Conservation (phyloP, 1,140 invertebrate species). For the Diachasmimorpha longicaudata region DNA sequence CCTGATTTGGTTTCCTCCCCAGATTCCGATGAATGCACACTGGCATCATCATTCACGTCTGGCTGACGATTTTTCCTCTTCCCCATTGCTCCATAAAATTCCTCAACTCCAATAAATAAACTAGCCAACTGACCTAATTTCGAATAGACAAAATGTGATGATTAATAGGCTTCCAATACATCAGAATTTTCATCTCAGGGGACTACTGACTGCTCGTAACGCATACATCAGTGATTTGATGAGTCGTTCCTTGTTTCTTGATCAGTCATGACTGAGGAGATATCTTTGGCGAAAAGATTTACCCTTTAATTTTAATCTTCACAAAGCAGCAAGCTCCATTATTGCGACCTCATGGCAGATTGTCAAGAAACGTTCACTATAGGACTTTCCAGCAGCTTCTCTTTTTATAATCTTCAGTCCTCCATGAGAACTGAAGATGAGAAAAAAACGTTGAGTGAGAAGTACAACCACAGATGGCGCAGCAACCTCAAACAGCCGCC, state of each 20-base stretch:
- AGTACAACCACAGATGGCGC: not conserved
- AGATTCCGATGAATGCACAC: slow-evolving; percentile 66
- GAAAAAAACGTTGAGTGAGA: no score
- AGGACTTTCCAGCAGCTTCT: not conserved
- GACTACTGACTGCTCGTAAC: not conserved
- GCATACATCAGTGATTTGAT: not conserved
- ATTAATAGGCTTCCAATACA: not conserved
- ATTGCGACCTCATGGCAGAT: slow-evolving; percentile 31
- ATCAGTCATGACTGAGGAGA: not conserved
- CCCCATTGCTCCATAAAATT: slow-evolving; percentile 35
- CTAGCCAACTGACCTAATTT: not conserved
- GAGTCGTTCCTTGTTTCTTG: no score
- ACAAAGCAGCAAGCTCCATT: slow-evolving; percentile 6
- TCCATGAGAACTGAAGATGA: no score
- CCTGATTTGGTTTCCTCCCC: slow-evolving; percentile 64
- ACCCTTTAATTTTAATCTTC: not conserved
- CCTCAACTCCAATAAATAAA: no score
- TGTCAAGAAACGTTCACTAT: not conserved
- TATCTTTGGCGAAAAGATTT: not conserved
- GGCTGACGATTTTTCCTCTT: slow-evolving; percentile 72
- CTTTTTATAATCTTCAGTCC: not conserved
- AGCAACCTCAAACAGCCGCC: no score
- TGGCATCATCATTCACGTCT: slow-evolving; percentile 61
- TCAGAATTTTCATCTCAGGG: no score
- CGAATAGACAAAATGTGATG: not conserved